Base-by-base conservation (phyloP, 2,888 invertebrate genomes). In the Tholera decimalis region DNA sequence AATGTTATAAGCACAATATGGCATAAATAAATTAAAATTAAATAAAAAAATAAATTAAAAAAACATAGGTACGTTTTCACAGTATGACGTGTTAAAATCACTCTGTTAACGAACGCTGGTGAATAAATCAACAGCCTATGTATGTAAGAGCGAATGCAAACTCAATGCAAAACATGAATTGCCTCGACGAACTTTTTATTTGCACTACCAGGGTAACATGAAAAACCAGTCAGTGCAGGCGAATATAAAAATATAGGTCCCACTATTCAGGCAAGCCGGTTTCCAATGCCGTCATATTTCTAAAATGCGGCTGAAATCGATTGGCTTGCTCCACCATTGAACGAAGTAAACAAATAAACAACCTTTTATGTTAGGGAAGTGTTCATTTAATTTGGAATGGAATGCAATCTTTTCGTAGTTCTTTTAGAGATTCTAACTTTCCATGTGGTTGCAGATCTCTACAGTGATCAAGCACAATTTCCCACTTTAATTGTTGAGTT, bases 351-450 rank as follows among this genome's bases (percentile, higher is more conserved):
- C 60, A 77, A 66, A 76, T 68, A 70, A 63, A 70, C 41, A 67
- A 60, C 8, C n/a, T 69, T 66, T 77, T 62, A 62, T 66, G 47
- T 54, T 65, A 51, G 20, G 15, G 47, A 28, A 55, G 20, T 54
- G 65, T 79, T 80, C 46, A 65, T 75, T 83, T 79, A 80, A 80
- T 84, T 79, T 74, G 73, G 72, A 67, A 67, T 68, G 70, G 79
- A 79, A 75, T 76, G 66, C 1, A 71, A 64, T 49, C 43, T 60
- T 79, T 79, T 28, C 18, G 50, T 63, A 53, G 50, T 51, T 59
- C 64, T 64, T 63, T 58, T 51, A 4, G 53, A n/a, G n/a, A n/a
- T n/a, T n/a, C n/a, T n/a, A n/a, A n/a, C n/a, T n/a, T n/a, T n/a
- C n/a, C n/a, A n/a, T n/a, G n/a, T n/a, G n/a, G n/a, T n/a, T n/a